Base-by-base conservation (phyloP, 2,888 invertebrate genomes). In the Sericinus montela region DNA sequence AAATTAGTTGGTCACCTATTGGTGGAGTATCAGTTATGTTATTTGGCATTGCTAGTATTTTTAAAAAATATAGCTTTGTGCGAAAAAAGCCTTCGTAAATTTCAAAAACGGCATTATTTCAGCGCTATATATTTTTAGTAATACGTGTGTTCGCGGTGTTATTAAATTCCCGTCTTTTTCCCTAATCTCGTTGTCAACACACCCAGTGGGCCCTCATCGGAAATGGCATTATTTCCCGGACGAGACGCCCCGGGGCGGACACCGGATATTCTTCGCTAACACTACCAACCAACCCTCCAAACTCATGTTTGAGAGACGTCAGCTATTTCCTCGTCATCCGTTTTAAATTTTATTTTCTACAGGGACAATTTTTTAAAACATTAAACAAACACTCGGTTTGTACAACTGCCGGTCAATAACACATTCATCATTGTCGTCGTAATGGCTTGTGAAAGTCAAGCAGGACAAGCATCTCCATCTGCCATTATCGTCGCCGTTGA, bases 131-230 rank as follows among this genome's bases (percentile, higher is more conserved):
- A 71, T 71, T 65, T 59, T 67, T 62, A 63, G 59, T 59, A 59
- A 67, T 73, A 72, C 72, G 68, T 78, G 71, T 77, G 75, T 73
- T 71, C 66, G 69, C 65, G 66, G 67, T 77, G 78, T 82, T 84
- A 82, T 81, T 80, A 80, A 77, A 79, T 77, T 76, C 75, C 67
- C 79, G 75, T 75, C 69, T 76, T 75, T 76, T 80, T 45, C 35
- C 80, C 72, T 81, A 80, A 83, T 81, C 75, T 74, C 69, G 75
- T 77, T 75, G 75, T 75, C 72, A 74, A 69, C 71, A 69, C 75
- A 72, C 71, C 75, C 80, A 75, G 75, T 75, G 78, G 81, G 79
- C 69, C 72, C 72, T 74, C 81, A 80, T 81, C 81, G 84, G 83
- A 82, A 85, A 85, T 84, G 67, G 79, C 78, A 84, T 85, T 85